phyloP scores from a whole-genome alignment of 2,113 vertebrate species.

The Erythrocebus patas region DNA sequence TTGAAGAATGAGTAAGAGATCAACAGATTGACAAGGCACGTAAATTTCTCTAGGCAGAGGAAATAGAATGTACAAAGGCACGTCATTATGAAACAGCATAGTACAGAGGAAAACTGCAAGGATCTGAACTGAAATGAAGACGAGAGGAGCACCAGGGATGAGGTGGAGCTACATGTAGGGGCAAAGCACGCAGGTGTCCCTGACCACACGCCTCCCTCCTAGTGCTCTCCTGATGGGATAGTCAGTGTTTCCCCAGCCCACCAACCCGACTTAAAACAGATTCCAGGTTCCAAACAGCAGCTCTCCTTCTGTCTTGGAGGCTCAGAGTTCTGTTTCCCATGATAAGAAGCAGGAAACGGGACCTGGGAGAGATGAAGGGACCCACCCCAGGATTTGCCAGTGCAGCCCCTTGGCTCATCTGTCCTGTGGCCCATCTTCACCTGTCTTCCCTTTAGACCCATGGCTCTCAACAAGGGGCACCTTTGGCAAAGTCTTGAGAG shows the following conservation, averaged over 20 bases:
- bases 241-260: not conserved
- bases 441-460: not conserved
- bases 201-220: not conserved
- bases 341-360: not conserved
- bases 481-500: not conserved
- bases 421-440: not conserved
- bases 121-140: not conserved
- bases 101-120: not conserved
- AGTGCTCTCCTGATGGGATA: not conserved
- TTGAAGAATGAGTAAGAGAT: slow-evolving; percentile 6
- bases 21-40: not conserved
- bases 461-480: not conserved
- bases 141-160: not conserved
- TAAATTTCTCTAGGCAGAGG: not conserved
- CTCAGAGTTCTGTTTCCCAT: not conserved
- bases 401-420: too few species aligned
- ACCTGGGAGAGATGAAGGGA: not conserved
- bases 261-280: not conserved
- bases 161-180: not conserved
- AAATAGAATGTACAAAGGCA: not conserved
- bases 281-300: not conserved
- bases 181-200: not conserved
- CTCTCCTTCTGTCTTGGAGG: not conserved
- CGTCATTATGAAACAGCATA: not conserved
- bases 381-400: too few species aligned